Evolutionary conservation across 2,113 vertebrate species (phyloP).

Genomic region (Brachyistius frenatus): DNA sequence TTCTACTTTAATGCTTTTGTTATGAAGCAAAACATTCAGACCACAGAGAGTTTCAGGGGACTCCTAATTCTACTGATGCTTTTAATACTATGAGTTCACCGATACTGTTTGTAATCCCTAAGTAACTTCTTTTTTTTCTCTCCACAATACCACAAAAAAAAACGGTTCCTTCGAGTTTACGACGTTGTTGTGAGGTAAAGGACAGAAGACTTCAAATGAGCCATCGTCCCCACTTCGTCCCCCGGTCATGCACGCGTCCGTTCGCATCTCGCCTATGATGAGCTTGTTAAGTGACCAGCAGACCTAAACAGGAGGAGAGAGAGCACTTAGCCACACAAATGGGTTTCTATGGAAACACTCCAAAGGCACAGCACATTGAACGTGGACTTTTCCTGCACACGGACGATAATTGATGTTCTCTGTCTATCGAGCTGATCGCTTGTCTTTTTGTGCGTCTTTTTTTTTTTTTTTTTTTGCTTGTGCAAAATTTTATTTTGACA

Average conservation of each 20-base stretch:
- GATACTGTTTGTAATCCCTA: too few species aligned
- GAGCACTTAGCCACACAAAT: constrained; percentile 76
- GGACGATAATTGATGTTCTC: constrained; percentile 56
- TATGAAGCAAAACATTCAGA: too few species aligned
- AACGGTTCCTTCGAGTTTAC: too few species aligned
- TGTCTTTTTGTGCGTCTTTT: background rate
- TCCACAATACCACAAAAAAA: too few species aligned
- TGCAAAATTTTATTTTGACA: too few species aligned
- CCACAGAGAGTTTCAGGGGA: too few species aligned
- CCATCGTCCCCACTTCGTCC: background rate
- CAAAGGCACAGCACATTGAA: constrained; percentile 59
- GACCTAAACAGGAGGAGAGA: constrained; percentile 65
- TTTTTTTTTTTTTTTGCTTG: constrained; percentile 13
- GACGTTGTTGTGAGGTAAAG: background rate
- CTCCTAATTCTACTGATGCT: too few species aligned
- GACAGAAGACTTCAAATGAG: background rate
- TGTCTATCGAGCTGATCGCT: constrained; percentile 27
- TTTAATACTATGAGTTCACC: too few species aligned
- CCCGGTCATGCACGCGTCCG: constrained; percentile 25
- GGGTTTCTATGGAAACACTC: constrained; percentile 85
- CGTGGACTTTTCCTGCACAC: constrained; percentile 48
- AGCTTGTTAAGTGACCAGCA: constrained; percentile 71
- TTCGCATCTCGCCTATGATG: constrained; percentile 48
- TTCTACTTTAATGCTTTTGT: too few species aligned
- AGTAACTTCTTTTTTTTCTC: too few species aligned